phyloP scores from a whole-genome alignment of 2,888 invertebrate genomes.

The Nymphalis urticae region DNA sequence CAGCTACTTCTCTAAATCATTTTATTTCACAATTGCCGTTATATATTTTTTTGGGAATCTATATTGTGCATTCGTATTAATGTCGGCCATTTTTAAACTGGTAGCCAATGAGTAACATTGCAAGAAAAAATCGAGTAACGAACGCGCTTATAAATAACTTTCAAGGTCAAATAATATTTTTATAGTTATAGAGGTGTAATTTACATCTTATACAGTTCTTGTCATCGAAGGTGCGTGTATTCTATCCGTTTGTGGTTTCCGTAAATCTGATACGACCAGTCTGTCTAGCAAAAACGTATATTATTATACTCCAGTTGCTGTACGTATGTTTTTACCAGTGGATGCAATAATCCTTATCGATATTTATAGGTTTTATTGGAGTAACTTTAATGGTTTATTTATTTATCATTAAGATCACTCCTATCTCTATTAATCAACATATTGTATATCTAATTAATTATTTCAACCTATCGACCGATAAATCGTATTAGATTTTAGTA shows the following conservation, averaged over 20 bases:
- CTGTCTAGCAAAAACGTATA: constrained; percentile 4
- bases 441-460: background rate
- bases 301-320: background rate
- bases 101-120: background rate
- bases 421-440: too few species aligned
- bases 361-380: too few species aligned
- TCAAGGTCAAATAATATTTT: constrained; percentile 7
- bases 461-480: background rate
- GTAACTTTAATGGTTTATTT: too few species aligned
- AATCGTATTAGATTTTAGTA: background rate
- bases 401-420: too few species aligned
- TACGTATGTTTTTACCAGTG: background rate
- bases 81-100: background rate
- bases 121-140: background rate
- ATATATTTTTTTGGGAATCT: background rate
- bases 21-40: background rate
- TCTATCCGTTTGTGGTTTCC: constrained; percentile 25
- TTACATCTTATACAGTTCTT: background rate
- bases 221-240: constrained; percentile 22
- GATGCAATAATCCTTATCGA: too few species aligned
- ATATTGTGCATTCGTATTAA: constrained; percentile 1
- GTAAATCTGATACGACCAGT: constrained; percentile 20
- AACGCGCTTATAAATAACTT: constrained; percentile 3
- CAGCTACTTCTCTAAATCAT: background rate
- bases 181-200: background rate